Evolutionary conservation across 2,113 vertebrate genomes (phyloP).

Genomic region (Clarias gariepinus): DNA sequence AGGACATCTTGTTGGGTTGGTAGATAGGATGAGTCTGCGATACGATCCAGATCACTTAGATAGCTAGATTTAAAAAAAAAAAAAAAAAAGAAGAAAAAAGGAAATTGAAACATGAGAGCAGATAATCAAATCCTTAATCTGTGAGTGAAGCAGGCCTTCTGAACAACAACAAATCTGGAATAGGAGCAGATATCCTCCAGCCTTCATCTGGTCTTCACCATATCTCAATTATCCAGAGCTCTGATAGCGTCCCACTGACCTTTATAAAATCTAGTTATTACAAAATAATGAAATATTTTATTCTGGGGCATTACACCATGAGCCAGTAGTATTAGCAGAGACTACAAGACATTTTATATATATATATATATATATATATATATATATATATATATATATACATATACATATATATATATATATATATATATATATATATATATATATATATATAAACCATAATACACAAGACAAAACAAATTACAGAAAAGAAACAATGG

Average conservation of each 20-base stretch:
- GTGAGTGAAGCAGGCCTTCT: not conserved
- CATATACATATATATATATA: too few relatives aligned
- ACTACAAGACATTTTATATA: too few relatives aligned
- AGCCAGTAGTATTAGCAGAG: not conserved
- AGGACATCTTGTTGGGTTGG: slow-evolving; percentile 98
- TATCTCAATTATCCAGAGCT: not conserved
- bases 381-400: too few relatives aligned
- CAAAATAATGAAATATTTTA: not conserved
- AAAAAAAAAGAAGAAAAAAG: slow-evolving; percentile 41
- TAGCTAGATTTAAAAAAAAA: slow-evolving; percentile 79
- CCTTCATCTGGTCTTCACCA: slow-evolving; percentile 4
- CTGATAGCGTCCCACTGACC: not conserved
- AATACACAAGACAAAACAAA: too few relatives aligned
- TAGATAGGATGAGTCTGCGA: slow-evolving; percentile 89
- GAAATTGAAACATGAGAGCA: slow-evolving; percentile 69
- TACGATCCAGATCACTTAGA: slow-evolving; percentile 94
- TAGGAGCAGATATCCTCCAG: not conserved
- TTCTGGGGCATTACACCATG: not conserved
- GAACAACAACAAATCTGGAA: not conserved
- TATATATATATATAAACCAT: too few relatives aligned
- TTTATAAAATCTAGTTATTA: not conserved
- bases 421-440: too few relatives aligned
- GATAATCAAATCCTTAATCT: slow-evolving; percentile 59
- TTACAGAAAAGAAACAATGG: too few relatives aligned
- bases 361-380: too few relatives aligned